Evolutionary conservation across 92 coral and sea anemone genomes (phyloP).

Genomic region (Porites lobata): DNA sequence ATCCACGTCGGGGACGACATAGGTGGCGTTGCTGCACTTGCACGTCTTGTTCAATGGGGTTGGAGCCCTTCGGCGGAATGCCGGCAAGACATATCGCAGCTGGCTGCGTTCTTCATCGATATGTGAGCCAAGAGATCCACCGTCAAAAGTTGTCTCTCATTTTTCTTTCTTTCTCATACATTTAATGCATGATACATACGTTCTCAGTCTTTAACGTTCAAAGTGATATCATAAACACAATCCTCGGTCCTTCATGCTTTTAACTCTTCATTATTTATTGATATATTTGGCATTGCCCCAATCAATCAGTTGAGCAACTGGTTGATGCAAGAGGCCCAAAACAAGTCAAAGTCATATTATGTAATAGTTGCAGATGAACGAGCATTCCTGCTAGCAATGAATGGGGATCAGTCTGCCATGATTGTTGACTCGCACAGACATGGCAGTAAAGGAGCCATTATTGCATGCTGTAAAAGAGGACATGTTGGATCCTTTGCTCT

Average conservation of each 20-base stretch:
- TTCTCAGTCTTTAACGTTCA: too few species aligned
- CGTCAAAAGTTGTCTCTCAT: constrained; percentile 44
- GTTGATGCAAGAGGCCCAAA: constrained; percentile 31
- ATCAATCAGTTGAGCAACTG: constrained; percentile 19
- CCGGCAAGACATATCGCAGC: constrained; percentile 3
- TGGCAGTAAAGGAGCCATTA: constrained; percentile 33
- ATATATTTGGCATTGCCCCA: constrained; percentile 63
- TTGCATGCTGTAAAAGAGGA: constrained; percentile 38
- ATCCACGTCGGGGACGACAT: background rate
- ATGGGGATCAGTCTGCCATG: constrained; percentile 31
- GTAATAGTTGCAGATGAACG: constrained; percentile 49
- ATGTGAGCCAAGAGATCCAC: constrained; percentile 40
- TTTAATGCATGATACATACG: background rate
- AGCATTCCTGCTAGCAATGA: constrained; percentile 40
- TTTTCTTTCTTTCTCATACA: background rate
- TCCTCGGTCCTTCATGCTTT: too few species aligned
- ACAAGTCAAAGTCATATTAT: constrained; percentile 27
- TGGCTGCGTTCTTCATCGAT: too few species aligned
- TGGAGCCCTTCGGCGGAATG: background rate
- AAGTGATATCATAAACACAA: background rate
- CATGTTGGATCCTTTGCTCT: constrained; percentile 33
- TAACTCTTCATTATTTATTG: background rate
- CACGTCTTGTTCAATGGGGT: background rate
- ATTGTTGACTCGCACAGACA: constrained; percentile 50
- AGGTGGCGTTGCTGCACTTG: background rate